These are phyloP conservation scores for Helarctos malayanus DNA, from an alignment of 2,797 vertebrate genomes.

Conservation along the genomic window DNA sequence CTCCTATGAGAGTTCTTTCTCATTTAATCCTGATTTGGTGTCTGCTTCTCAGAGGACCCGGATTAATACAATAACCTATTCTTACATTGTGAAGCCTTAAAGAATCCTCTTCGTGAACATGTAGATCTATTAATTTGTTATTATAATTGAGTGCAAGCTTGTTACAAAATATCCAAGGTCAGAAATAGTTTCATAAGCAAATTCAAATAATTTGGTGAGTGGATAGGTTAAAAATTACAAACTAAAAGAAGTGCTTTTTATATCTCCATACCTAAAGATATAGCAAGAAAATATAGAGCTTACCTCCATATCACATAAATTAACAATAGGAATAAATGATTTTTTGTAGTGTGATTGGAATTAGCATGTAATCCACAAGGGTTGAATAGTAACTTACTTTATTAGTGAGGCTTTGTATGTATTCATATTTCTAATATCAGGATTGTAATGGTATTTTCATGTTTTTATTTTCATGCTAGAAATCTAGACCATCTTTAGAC, in stretches of 20 bases:
- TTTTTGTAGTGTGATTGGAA: neutral
- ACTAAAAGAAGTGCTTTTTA: neutral
- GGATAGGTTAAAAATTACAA: neutral
- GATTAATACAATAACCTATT: neutral
- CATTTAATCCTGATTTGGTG: neutral
- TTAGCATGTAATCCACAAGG: neutral
- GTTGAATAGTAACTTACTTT: constrained; percentile 19
- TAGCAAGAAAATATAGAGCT: neutral
- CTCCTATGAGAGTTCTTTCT: neutral
- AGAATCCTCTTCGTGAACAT: neutral
- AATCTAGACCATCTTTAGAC: neutral
- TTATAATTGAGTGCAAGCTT: neutral
- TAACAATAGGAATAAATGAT: neutral
- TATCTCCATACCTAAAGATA: neutral
- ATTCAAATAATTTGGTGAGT: neutral
- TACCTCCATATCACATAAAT: neutral
- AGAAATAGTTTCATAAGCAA: constrained; percentile 24
- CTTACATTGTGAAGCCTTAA: neutral
- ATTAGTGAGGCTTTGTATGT: neutral
- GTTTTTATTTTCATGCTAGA: neutral
- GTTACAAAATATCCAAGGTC: neutral
- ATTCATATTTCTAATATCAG: neutral
- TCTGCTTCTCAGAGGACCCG: neutral
- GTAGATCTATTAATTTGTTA: neutral
- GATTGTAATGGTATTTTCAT: neutral